Conservation (phyloP, 2,797 vertebrate species). For the Darevskia mixta region DNA sequence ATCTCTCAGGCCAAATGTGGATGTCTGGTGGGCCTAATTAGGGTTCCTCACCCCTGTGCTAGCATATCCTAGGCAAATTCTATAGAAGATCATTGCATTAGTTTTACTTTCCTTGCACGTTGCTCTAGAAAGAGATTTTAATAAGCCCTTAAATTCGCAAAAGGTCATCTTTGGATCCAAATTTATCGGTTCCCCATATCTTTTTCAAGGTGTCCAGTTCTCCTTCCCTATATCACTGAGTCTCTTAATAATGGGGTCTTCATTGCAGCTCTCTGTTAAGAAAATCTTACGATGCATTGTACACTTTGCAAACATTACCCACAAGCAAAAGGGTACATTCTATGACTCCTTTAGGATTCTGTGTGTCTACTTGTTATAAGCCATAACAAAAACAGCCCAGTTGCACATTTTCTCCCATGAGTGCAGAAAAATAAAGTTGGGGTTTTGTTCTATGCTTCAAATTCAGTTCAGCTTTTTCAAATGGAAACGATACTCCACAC, state of each 20-base stretch:
- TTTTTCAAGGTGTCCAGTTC: not conserved
- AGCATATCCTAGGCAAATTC: not conserved
- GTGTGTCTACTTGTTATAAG: not conserved
- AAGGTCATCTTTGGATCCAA: not conserved
- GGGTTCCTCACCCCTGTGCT: no score
- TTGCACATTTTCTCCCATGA: not conserved
- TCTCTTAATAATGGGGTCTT: no score
- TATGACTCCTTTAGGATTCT: not conserved
- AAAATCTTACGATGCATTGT: not conserved
- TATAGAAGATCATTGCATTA: not conserved
- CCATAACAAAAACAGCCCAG: not conserved
- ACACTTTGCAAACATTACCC: not conserved
- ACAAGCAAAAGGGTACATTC: not conserved
- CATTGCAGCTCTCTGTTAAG: not conserved
- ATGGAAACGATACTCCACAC: slow-evolving; percentile 11
- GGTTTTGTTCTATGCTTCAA: not conserved
- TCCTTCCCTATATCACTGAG: not conserved
- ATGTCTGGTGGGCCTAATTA: no score
- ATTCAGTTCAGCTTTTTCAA: not conserved
- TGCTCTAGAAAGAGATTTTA: not conserved
- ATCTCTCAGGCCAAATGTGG: no score
- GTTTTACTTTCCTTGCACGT: not conserved
- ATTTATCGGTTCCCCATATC: not conserved
- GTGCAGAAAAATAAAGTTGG: not conserved
- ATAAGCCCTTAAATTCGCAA: not conserved